These are phyloP conservation scores for Philhelius pedissequus DNA, from an alignment of 2,888 invertebrate genomes.

Conservation along the genomic window DNA sequence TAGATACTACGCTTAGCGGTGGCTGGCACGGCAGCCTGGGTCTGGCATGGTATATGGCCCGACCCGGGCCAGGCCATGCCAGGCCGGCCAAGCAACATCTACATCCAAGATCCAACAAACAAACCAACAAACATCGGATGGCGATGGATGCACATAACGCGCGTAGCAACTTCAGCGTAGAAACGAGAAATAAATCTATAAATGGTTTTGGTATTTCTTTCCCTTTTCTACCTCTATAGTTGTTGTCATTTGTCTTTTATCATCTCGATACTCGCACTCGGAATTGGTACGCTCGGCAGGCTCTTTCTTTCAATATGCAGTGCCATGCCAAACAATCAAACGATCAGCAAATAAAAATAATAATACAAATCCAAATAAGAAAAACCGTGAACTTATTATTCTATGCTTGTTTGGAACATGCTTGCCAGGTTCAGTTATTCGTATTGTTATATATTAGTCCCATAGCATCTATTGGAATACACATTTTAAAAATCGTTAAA, in stretches of 20 bases:
- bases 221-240: slow-evolving; percentile 12
- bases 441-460: too few species aligned
- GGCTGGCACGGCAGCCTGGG: background rate
- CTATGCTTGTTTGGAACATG: slow-evolving; percentile 1
- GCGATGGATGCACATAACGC: slow-evolving; percentile 51
- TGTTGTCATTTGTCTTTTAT: slow-evolving; percentile 27
- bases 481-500: too few species aligned
- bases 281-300: background rate
- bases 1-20: background rate
- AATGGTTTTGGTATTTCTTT: slow-evolving; percentile 65
- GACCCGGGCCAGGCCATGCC: background rate
- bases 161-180: slow-evolving; percentile 59
- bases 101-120: slow-evolving; percentile 12
- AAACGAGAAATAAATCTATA: slow-evolving; percentile 62
- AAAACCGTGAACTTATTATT: slow-evolving; percentile 23
- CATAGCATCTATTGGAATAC: too few species aligned
- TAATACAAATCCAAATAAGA: background rate
- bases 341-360: slow-evolving; percentile 1
- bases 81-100: slow-evolving; percentile 51
- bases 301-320: slow-evolving; percentile 30
- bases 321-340: too few species aligned
- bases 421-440: background rate
- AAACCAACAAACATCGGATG: slow-evolving; percentile 22
- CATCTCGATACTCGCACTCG: background rate
- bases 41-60: background rate